Evolutionary conservation across 2,113 vertebrate genomes (phyloP).

Genomic region (Cyprinus carpio): DNA sequence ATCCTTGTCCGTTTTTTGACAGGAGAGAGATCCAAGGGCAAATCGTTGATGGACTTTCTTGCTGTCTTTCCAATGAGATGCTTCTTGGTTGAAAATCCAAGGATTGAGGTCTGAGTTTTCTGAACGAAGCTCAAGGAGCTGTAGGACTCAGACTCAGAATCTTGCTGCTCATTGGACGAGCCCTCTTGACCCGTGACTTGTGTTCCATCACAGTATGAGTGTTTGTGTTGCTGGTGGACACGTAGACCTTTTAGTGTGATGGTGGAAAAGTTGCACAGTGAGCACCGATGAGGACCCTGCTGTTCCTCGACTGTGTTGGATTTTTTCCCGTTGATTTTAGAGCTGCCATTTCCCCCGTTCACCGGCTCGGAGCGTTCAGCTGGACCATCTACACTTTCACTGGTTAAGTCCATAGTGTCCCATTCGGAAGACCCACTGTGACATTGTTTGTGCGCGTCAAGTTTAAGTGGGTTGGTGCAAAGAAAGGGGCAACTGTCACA

Average conservation of each 20-base stretch:
- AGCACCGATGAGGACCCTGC: conserved; percentile 91
- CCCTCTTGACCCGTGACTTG: conserved; percentile 82
- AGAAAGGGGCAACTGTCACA: conserved; percentile 96
- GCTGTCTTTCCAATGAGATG: conserved; percentile 90
- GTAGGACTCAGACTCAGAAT: conserved; percentile 81
- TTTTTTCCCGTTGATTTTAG: conserved; percentile 87
- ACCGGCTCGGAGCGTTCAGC: conserved; percentile 79
- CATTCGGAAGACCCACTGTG: conserved; percentile 85
- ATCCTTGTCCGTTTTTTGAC: conserved; percentile 98
- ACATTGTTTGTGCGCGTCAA: conserved; percentile 91
- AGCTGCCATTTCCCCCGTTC: conserved; percentile 77
- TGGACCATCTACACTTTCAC: conserved; percentile 81
- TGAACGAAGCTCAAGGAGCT: conserved; percentile 87
- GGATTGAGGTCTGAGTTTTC: conserved; percentile 98
- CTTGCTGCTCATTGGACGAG: conserved; percentile 77
- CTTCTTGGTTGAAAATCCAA: conserved; percentile 95
- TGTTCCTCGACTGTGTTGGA: conserved; percentile 77
- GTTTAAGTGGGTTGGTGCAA: conserved; percentile 92
- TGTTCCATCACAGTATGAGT: conserved; percentile 95
- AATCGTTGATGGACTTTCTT: conserved; percentile 90
- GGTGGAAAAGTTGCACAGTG: conserved; percentile 94
- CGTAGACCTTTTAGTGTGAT: conserved; percentile 94
- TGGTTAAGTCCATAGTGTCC: conserved; percentile 87
- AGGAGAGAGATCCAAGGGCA: conserved; percentile 93
- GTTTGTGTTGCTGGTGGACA: conserved; percentile 99